Conservation (phyloP, 2,113 vertebrate species). For the Pomatorhinus ruficollis region DNA sequence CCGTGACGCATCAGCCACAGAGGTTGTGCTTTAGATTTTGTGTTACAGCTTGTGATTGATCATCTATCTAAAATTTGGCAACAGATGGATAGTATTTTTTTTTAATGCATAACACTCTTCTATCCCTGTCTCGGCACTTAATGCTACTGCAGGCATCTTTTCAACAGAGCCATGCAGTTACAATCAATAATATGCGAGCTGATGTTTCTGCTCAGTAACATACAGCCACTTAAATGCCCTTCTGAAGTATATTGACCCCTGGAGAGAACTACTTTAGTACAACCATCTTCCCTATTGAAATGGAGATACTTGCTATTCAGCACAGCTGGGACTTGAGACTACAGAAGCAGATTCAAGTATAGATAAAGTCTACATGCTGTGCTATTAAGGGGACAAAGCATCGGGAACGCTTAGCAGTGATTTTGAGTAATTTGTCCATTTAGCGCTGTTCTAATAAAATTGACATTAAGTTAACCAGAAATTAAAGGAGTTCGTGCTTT, state of each 20-base stretch:
- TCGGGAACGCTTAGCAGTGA: background rate
- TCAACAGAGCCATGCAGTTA: background rate
- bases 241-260: conserved; percentile 58
- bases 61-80: conserved; percentile 44
- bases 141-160: conserved; percentile 16
- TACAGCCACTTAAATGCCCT: conserved; percentile 37
- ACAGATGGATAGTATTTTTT: conserved; percentile 25
- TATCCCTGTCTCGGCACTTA: conserved; percentile 27
- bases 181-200: conserved; percentile 58
- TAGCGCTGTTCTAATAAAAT: background rate
- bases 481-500: background rate
- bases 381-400: conserved; percentile 5
- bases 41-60: conserved; percentile 39
- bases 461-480: background rate
- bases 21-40: conserved; percentile 18
- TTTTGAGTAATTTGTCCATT: conserved; percentile 33
- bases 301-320: conserved; percentile 48
- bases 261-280: conserved; percentile 30
- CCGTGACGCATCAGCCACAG: background rate
- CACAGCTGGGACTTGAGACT: conserved; percentile 33
- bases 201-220: conserved; percentile 49
- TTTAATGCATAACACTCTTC: background rate
- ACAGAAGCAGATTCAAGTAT: background rate
- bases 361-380: background rate
- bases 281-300: conserved; percentile 47